Conservation (phyloP, 2,113 vertebrate genomes). For the Ictidomys tridecemlineatus region DNA sequence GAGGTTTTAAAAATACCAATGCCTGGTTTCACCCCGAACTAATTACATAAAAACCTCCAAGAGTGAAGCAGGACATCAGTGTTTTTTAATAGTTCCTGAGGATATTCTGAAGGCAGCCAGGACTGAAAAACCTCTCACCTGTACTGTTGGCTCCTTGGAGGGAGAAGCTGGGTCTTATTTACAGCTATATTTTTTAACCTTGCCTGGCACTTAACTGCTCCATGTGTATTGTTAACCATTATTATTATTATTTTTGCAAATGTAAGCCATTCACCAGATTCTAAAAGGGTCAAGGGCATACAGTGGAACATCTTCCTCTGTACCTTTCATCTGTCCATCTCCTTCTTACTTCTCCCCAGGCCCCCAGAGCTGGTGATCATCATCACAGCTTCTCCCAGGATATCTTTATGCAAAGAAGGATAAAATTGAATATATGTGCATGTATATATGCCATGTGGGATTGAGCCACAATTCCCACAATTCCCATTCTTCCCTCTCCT, state of each 20-base stretch:
- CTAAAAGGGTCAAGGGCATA: neutral
- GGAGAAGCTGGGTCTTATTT: neutral
- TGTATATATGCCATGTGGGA: neutral
- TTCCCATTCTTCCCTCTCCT: neutral
- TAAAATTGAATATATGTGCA: neutral
- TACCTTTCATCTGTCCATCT: neutral
- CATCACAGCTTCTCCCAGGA: neutral
- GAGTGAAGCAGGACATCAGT: neutral
- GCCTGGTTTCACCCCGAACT: neutral
- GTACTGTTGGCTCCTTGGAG: neutral
- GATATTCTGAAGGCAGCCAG: neutral
- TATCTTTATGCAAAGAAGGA: neutral
- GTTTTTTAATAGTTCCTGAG: neutral
- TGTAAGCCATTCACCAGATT: neutral
- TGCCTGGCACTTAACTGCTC: neutral
- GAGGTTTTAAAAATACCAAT: neutral
- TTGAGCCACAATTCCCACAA: neutral
- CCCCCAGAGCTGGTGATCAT: neutral
- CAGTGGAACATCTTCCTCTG: neutral
- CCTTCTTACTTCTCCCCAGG: neutral
- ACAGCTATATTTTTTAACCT: neutral
- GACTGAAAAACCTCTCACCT: neutral
- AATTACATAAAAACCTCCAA: neutral
- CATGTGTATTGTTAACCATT: neutral
- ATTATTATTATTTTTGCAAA: neutral